Percentiles rank a stretch among this genome's conserved stretches.
These are phyloP conservation scores for Bombus sibiricus DNA, from an alignment of 1,140 invertebrate genomes.

Conservation along the genomic window DNA sequence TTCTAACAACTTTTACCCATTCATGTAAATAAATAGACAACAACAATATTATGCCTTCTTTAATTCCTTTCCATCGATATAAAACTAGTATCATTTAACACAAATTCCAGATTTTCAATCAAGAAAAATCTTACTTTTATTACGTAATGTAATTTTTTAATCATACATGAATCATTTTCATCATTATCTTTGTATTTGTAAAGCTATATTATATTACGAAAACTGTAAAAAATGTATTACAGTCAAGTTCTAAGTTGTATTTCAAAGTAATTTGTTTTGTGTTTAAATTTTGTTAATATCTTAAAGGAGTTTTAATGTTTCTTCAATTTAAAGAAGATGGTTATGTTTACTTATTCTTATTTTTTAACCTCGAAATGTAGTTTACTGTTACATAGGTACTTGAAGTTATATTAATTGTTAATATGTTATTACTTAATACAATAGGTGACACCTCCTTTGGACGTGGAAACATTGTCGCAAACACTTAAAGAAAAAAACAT, in stretches of 20 bases:
- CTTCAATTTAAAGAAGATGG: background rate
- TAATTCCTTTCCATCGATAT: background rate
- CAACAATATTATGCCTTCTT: background rate
- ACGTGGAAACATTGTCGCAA: conserved; percentile 90
- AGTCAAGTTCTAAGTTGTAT: too few species aligned
- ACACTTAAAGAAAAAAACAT: conserved; percentile 94
- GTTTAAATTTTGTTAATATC: background rate
- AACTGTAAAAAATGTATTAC: background rate
- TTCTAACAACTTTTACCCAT: background rate
- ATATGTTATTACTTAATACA: conserved; percentile 10
- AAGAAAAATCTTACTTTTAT: background rate
- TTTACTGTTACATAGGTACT: background rate
- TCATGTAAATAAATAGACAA: conserved; percentile 39
- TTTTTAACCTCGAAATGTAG: background rate
- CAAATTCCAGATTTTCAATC: background rate
- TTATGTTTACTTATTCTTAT: background rate
- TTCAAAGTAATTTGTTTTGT: background rate
- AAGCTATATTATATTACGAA: background rate
- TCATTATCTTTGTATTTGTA: background rate
- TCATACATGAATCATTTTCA: background rate
- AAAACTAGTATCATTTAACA: background rate
- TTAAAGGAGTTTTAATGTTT: background rate
- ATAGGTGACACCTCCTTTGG: conserved; percentile 89
- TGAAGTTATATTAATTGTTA: conserved; percentile 2
- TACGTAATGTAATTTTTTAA: background rate